A percentile compares a stretch with the other conserved stretches of the same genome.
Evolutionary conservation across 2,888 invertebrate genomes (phyloP).

Genomic region (Orthosia gothica): DNA sequence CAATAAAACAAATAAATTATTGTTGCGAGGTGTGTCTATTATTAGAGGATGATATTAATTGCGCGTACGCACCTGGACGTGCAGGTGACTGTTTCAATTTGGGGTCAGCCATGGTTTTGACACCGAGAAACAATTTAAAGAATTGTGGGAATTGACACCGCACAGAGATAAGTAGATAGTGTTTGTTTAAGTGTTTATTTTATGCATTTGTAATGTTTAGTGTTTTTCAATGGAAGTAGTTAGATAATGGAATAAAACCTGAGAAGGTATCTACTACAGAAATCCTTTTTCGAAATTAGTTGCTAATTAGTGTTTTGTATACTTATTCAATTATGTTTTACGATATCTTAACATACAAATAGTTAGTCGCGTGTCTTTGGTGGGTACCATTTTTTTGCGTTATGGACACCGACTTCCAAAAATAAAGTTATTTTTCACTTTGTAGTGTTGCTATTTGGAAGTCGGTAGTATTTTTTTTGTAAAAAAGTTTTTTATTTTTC

Average conservation of each 20-base stretch:
- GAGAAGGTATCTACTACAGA: background rate
- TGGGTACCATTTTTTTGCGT: too few species aligned
- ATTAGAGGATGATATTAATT: slow-evolving; percentile 88
- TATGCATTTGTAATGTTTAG: background rate
- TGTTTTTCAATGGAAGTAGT: background rate
- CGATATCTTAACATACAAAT: too few species aligned
- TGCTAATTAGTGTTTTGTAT: background rate
- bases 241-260: background rate
- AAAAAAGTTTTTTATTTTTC: too few species aligned
- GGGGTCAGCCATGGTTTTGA: slow-evolving; percentile 87
- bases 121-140: slow-evolving; percentile 75
- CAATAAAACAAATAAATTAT: slow-evolving; percentile 84
- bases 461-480: too few species aligned
- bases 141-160: slow-evolving; percentile 81
- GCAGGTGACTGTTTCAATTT: slow-evolving; percentile 88
- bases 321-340: background rate
- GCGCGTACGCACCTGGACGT: slow-evolving; percentile 87
- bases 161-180: slow-evolving; percentile 35
- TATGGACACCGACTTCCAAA: too few species aligned
- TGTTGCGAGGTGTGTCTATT: slow-evolving; percentile 80
- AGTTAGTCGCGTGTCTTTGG: too few species aligned
- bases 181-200: slow-evolving; percentile 29
- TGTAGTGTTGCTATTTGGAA: too few species aligned
- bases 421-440: too few species aligned
- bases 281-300: background rate